Conservation (phyloP, 2,888 invertebrate species). For the Oxyteleia sp. region DNA sequence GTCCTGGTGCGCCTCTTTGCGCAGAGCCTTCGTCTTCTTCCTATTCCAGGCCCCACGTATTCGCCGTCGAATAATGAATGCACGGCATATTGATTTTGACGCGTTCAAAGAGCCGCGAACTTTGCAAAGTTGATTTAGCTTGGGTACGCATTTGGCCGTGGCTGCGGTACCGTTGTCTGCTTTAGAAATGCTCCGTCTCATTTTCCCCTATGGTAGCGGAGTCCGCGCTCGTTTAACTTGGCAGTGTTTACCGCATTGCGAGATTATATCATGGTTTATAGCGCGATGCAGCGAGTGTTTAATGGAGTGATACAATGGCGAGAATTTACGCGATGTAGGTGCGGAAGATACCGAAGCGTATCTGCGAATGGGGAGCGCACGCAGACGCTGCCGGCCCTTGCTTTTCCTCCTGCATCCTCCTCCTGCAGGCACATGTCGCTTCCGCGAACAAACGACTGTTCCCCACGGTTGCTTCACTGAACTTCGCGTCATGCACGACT, state of each 20-base stretch:
- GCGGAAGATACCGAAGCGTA: constrained; percentile 68
- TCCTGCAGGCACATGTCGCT: constrained; percentile 31
- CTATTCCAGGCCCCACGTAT: too few relatives aligned
- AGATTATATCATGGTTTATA: constrained; percentile 85
- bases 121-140: constrained; percentile 49
- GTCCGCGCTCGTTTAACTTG: constrained; percentile 81
- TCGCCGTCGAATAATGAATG: constrained; percentile 39
- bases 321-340: constrained; percentile 71
- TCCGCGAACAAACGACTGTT: too few relatives aligned
- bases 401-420: neutral
- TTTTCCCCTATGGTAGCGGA: constrained; percentile 50
- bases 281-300: constrained; percentile 85
- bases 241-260: constrained; percentile 85
- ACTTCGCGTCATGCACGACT: too few relatives aligned
- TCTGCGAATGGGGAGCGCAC: constrained; percentile 56
- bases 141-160: constrained; percentile 43
- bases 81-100: constrained; percentile 54
- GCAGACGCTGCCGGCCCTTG: constrained; percentile 11
- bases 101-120: constrained; percentile 37
- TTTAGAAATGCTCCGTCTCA: constrained; percentile 53
- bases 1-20: too few relatives aligned
- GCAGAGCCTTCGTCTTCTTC: too few relatives aligned
- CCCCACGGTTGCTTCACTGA: too few relatives aligned
- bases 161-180: constrained; percentile 47
- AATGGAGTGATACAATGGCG: constrained; percentile 85